phyloP scores from a whole-genome alignment of 2,797 vertebrate genomes.

The Arnoldichthys spilopterus region DNA sequence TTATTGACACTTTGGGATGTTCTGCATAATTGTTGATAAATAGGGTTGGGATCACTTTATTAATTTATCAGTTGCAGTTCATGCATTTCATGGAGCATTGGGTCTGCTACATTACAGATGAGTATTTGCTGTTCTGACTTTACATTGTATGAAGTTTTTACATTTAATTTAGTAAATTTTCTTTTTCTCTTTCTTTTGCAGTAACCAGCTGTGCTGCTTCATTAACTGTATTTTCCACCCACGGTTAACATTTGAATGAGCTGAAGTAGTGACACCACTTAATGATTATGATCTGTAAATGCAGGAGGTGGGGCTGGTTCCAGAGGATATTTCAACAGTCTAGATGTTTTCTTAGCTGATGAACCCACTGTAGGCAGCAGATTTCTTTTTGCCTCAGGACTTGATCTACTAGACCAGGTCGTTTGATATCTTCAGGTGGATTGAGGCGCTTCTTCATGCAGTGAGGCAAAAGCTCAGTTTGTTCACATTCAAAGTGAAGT shows the following conservation, averaged over 20 bases:
- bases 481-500: slow-evolving; percentile 42
- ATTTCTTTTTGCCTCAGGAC: slow-evolving; percentile 26
- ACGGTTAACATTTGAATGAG: slow-evolving; percentile 6
- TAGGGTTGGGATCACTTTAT: too few relatives aligned
- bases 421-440: slow-evolving; percentile 32
- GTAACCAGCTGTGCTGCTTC: not conserved
- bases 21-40: too few relatives aligned
- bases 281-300: slow-evolving; percentile 28
- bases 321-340: slow-evolving; percentile 17
- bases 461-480: slow-evolving; percentile 26
- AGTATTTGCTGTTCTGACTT: too few relatives aligned
- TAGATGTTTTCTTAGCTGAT: slow-evolving; percentile 5
- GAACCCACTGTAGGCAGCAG: slow-evolving; percentile 23
- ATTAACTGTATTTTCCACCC: not conserved
- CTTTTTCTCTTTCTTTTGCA: not conserved
- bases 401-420: slow-evolving; percentile 28
- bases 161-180: not conserved
- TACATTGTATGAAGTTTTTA: too few relatives aligned
- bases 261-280: not conserved
- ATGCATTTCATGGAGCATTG: too few relatives aligned
- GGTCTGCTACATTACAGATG: too few relatives aligned
- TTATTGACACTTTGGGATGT: too few relatives aligned
- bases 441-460: slow-evolving; percentile 15
- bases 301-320: slow-evolving; percentile 21
- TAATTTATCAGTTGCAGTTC: too few relatives aligned